These are phyloP conservation scores for Odontophorus gujanensis DNA, from an alignment of 2,113 vertebrate species.

Conservation along the genomic window DNA sequence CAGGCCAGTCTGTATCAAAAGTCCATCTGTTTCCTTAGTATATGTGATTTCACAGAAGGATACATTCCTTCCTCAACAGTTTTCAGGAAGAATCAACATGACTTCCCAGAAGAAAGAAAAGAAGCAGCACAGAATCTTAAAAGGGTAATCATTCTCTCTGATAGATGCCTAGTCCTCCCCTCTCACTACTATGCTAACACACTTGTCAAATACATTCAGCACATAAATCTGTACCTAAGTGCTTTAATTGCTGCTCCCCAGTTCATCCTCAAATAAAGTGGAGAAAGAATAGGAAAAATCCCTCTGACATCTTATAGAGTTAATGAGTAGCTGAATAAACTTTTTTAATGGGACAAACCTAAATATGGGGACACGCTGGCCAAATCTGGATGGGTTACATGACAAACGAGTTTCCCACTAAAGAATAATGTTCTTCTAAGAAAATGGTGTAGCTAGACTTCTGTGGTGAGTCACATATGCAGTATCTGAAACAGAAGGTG, in stretches of 20 bases:
- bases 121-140: background rate
- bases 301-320: background rate
- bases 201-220: background rate
- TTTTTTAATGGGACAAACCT: background rate
- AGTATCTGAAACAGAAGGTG: background rate
- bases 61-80: background rate
- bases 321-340: background rate
- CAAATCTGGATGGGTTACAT: background rate
- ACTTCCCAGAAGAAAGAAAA: background rate
- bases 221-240: background rate
- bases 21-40: background rate
- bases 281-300: background rate
- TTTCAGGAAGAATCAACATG: background rate
- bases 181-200: background rate
- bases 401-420: background rate
- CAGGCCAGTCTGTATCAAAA: background rate
- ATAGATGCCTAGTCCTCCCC: background rate
- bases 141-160: background rate
- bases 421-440: background rate
- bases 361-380: background rate
- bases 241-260: background rate
- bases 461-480: rapidly evolving
- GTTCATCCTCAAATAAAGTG: background rate
- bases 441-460: background rate
- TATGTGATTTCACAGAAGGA: background rate